Evolutionary conservation across 1,140 invertebrate species (phyloP), one percentile per base, ranked within the genome.

Genomic region (Anastrepha obliqua): DNA sequence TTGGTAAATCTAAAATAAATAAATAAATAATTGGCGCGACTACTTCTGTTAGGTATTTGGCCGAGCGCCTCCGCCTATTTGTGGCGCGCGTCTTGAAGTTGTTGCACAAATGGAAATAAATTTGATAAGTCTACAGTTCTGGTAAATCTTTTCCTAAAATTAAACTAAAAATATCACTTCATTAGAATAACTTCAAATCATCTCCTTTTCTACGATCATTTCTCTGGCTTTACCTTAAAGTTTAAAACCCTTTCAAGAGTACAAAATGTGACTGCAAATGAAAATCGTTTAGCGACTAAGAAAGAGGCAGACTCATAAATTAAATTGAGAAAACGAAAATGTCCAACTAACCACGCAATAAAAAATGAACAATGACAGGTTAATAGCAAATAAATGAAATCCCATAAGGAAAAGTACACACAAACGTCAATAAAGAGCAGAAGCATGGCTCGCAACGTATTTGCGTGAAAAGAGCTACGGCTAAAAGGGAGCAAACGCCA

Each of bases 351-450:
- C 89, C 90, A 89, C 89, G 90, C 90, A 91, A 92, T 92, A 92
- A 81, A 92, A 92, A 92, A 92, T 92, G 91, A 92, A 92, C 91
- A 92, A 92, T 92, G 91, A 92, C 91, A 92, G 91, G 91, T 92
- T 92, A 92, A 92, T 92, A 92, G 91, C 91, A 92, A 92, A 92
- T 92, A 92, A 92, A 92, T 92, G 91, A 92, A 92, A 92, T 90
- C 90, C 91, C 91, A 92, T 91, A 92, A 92, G 91, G 89, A 91
- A 89, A 86, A 29, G 74, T 13, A 55, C 74, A 81, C 47, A 81
- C 44, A 81, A 81, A 81, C 74, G 74, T 81, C 74, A 81, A 81
- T 74, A 42, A 47, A 74, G 42, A 47, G 44, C 11, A n/a, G 15
- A 15, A 44, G 8, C 47, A 51, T 17, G 47, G 15, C 15, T 8